These are phyloP conservation scores for Macaria liturata DNA, from an alignment of 2,888 invertebrate species.

Conservation along the genomic window DNA sequence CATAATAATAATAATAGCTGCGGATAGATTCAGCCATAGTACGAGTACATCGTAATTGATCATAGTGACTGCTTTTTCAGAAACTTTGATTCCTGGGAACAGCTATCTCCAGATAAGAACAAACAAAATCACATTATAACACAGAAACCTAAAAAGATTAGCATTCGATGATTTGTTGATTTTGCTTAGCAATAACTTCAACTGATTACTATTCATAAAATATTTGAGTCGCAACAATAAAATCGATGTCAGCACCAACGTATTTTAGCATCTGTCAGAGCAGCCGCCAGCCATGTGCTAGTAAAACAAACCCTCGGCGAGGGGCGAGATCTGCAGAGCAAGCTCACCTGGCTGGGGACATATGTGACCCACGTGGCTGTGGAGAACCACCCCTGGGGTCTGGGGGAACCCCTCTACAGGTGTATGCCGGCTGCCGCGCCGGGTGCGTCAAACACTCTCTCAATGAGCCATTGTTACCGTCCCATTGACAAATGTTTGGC, in stretches of 20 bases:
- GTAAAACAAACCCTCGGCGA: conserved; percentile 67
- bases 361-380: conserved; percentile 71
- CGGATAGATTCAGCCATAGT: too few relatives aligned
- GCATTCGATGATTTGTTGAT: too few relatives aligned
- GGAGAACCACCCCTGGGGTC: conserved; percentile 25
- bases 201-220: conserved; percentile 14
- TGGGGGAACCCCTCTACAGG: conserved; percentile 77
- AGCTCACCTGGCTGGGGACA: conserved; percentile 56
- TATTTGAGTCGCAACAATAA: conserved; percentile 44
- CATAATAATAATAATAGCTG: too few relatives aligned
- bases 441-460: conserved; percentile 50
- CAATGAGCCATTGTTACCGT: conserved; percentile 67
- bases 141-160: too few relatives aligned
- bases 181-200: background rate
- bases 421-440: conserved; percentile 45
- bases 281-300: conserved; percentile 79
- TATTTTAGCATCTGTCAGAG: conserved; percentile 82
- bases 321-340: conserved; percentile 76
- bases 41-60: too few relatives aligned
- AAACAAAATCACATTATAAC: too few relatives aligned
- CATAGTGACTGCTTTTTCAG: too few relatives aligned
- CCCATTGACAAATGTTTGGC: conserved; percentile 72
- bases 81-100: too few relatives aligned
- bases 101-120: too few relatives aligned
- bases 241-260: conserved; percentile 73